Percentiles rank a stretch among this genome's conserved stretches.
Evolutionary conservation across 2,888 invertebrate species (phyloP).

Genomic region (Drosophila helvetica): DNA sequence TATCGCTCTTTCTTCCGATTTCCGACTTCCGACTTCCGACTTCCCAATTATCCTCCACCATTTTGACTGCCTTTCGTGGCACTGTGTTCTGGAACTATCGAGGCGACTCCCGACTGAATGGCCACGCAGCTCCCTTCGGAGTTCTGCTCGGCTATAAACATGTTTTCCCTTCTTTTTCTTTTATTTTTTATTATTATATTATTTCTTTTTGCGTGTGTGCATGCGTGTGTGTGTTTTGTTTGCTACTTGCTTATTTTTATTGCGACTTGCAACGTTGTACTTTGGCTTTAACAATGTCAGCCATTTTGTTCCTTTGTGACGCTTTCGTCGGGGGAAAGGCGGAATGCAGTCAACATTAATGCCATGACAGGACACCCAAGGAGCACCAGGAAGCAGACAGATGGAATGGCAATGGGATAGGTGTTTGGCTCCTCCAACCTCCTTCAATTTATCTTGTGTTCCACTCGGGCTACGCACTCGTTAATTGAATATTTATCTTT

Average conservation of each 20-base stretch:
- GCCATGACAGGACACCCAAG: constrained; percentile 36
- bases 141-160: constrained; percentile 23
- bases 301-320: constrained; percentile 61
- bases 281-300: constrained; percentile 75
- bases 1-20: too few species aligned
- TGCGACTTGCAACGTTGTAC: constrained; percentile 47
- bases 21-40: too few species aligned
- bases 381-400: neutral
- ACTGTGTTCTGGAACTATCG: neutral
- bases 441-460: constrained; percentile 19
- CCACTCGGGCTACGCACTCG: constrained; percentile 52
- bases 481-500: constrained; percentile 76
- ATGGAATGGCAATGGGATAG: constrained; percentile 5
- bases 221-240: neutral
- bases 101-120: constrained; percentile 10
- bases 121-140: constrained; percentile 1
- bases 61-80: neutral
- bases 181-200: constrained; percentile 35
- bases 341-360: constrained; percentile 45
- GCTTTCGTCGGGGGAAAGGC: constrained; percentile 19
- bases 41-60: too few species aligned
- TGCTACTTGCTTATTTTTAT: constrained; percentile 33
- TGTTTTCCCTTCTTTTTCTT: constrained; percentile 28
- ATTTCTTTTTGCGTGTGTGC: neutral
- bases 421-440: neutral